Evolutionary conservation across 2,797 vertebrate species (phyloP).

Genomic region (Gymnothorax javanicus): DNA sequence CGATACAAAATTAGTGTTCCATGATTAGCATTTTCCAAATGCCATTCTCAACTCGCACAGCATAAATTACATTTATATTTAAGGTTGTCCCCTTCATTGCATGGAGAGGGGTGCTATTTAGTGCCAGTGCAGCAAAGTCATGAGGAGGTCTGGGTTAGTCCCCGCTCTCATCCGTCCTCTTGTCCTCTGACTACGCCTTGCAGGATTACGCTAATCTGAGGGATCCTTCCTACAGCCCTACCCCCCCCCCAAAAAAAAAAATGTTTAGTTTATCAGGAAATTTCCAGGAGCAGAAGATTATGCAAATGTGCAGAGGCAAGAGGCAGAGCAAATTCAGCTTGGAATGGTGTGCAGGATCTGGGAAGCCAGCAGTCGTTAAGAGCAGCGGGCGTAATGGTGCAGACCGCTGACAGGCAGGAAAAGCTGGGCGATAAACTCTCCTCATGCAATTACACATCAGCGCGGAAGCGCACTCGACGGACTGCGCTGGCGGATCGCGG

Average conservation of each 20-base stretch:
- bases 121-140: not conserved
- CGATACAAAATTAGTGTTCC: not conserved
- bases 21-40: no score
- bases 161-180: not conserved
- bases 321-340: not conserved
- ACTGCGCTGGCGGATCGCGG: not conserved
- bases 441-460: slow-evolving; percentile 5
- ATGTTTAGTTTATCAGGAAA: slow-evolving; percentile 34
- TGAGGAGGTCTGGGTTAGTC: not conserved
- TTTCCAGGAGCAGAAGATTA: slow-evolving; percentile 34
- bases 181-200: slow-evolving; percentile 25
- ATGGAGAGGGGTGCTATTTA: not conserved
- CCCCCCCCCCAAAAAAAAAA: not conserved
- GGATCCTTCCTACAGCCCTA: slow-evolving; percentile 22
- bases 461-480: not conserved
- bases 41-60: not conserved
- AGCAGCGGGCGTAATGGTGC: slow-evolving; percentile 1
- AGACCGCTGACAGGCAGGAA: not conserved
- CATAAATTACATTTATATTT: not conserved
- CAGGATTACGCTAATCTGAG: slow-evolving; percentile 21
- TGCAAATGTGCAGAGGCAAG: slow-evolving; percentile 15
- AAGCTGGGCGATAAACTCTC: not conserved
- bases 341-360: slow-evolving; percentile 18
- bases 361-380: slow-evolving; percentile 17
- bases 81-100: not conserved